Evolutionary conservation across 2,888 invertebrate species (phyloP), one percentile per base, ranked within the genome.

Genomic region (Fragum sueziense): DNA sequence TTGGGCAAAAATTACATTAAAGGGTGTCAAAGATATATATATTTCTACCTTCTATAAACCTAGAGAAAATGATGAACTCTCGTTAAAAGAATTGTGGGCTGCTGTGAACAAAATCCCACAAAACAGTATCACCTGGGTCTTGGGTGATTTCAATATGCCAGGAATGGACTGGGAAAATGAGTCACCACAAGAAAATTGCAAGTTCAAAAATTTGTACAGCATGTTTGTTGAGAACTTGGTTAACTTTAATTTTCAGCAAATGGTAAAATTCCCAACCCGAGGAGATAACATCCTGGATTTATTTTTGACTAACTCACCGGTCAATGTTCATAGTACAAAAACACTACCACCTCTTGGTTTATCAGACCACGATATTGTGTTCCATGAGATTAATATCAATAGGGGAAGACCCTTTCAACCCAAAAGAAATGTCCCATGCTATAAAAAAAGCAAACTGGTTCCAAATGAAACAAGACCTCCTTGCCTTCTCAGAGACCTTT

Each of bases 271-370:
- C 3, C 79, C 79, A 1, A 79, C 71, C 4, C 52, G 71, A 22
- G 52, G 29, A 27, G 17, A 0, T 11, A 74, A 80, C 57, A 57
- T 59, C 7, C 70, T 76, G 37, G 76, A 80, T 70, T 59, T 80
- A 3, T 41, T 76, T 14, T 27, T 76, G 1, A 76, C 76, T 34
- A 80, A 76, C 31, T 25, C 25, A 27, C 76, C 76, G 22, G 1
- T 33, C 3, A 17, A 34, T 0, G 51, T 80, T 22, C 34, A 29
- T 9, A 47, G 59, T 17, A 70, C 61, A 2, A 31, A 81, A 20
- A 33, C 34, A 31, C 22, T 65, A 20, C 54, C 68, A 9, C n/a
- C 52, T n/a, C 52, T 70, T 20, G 52, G 54, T 25, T 33, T 52
- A 7, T 69, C 69, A 31, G 69, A 69, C 52, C 69, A 69, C 29